Percentiles rank a stretch among this genome's conserved stretches.
Evolutionary conservation across 2,113 vertebrate species (phyloP).

Genomic region (Erinaceus europaeus): DNA sequence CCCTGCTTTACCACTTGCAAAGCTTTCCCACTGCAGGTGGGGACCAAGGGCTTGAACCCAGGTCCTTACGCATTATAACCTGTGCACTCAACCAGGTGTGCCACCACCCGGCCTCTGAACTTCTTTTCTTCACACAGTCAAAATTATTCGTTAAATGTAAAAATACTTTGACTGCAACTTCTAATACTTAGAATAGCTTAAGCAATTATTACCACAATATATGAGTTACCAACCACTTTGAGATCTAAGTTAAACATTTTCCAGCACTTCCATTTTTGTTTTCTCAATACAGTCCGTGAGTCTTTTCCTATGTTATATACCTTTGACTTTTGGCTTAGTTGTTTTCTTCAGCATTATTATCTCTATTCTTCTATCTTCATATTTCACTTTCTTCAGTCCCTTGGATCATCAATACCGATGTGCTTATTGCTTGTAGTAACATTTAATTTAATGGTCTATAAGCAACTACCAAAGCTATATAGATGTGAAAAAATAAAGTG

Average conservation of each 20-base stretch:
- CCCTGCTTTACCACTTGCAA: no score
- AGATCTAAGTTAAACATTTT: conserved; percentile 10
- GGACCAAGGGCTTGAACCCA: no score
- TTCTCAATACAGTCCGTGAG: not conserved
- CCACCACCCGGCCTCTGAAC: no score
- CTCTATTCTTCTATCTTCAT: not conserved
- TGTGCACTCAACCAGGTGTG: no score
- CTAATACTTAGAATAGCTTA: not conserved
- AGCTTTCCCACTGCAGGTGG: no score
- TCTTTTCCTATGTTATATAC: not conserved
- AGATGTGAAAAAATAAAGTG: not conserved
- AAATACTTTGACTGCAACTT: not conserved
- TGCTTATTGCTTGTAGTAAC: not conserved
- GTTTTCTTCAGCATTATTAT: not conserved
- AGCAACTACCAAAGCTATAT: not conserved
- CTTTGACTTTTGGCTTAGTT: not conserved
- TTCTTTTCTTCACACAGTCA: not conserved
- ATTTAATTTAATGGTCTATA: not conserved
- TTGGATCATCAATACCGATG: not conserved
- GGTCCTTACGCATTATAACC: no score
- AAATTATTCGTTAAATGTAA: not conserved
- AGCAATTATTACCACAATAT: not conserved
- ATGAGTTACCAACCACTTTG: not conserved
- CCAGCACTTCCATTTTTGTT: not conserved
- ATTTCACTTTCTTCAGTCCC: not conserved